Percentiles rank a stretch among this genome's conserved stretches.
These are phyloP conservation scores for Speoplatyrhinus poulsoni DNA, from an alignment of 2,113 vertebrate genomes.

Conservation along the genomic window DNA sequence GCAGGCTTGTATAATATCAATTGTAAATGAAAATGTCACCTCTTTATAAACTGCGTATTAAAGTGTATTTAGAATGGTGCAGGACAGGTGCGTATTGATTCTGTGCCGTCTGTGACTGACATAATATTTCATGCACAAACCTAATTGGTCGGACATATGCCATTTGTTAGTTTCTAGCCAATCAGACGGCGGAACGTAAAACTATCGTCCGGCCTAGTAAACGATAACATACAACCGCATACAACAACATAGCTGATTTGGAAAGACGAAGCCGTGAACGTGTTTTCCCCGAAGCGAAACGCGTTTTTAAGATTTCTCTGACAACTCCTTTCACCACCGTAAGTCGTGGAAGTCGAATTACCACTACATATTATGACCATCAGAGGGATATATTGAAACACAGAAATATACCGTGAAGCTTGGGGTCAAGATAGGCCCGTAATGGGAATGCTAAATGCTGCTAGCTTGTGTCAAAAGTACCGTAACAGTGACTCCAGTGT, in stretches of 20 bases:
- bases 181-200: conserved; percentile 44
- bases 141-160: conserved; percentile 9
- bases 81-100: no score
- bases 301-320: fast-evolving
- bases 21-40: no score
- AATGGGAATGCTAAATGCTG: not conserved
- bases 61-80: no score
- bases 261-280: conserved; percentile 61
- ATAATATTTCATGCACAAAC: not conserved
- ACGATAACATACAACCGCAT: conserved; percentile 33
- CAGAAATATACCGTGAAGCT: not conserved
- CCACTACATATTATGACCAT: not conserved
- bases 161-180: conserved; percentile 38
- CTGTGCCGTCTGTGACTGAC: no score
- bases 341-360: not conserved
- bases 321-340: not conserved
- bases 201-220: conserved; percentile 53
- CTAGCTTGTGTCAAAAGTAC: not conserved
- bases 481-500: not conserved
- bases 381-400: fast-evolving
- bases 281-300: fast-evolving
- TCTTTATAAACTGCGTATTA: no score
- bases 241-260: not conserved
- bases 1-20: no score
- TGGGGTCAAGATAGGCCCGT: conserved; percentile 42